These are phyloP conservation scores for Spea bombifrons DNA, from an alignment of 2,113 vertebrate genomes.

Conservation along the genomic window DNA sequence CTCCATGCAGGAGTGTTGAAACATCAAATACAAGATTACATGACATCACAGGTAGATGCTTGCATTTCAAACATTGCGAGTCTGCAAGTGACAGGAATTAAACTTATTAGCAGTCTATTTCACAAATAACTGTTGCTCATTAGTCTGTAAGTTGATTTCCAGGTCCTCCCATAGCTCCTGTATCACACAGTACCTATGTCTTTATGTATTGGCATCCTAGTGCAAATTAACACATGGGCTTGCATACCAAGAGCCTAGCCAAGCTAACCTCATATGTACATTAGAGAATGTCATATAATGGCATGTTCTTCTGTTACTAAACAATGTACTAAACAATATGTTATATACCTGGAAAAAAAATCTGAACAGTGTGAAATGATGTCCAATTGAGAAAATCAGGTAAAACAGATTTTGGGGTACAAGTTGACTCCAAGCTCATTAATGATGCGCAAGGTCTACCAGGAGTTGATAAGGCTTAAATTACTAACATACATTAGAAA, in stretches of 20 bases:
- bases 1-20: neutral
- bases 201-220: conserved; percentile 43
- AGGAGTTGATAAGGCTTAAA: too few relatives aligned
- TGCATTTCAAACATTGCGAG: conserved; percentile 44
- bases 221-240: conserved; percentile 45
- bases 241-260: neutral
- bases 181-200: conserved; percentile 12
- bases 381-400: too few relatives aligned
- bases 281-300: too few relatives aligned
- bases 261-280: too few relatives aligned
- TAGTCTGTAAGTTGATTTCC: conserved; percentile 36
- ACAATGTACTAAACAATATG: too few relatives aligned
- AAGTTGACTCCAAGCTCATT: too few relatives aligned
- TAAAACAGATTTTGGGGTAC: too few relatives aligned
- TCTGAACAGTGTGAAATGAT: too few relatives aligned
- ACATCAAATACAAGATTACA: conserved; percentile 44
- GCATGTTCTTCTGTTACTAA: too few relatives aligned
- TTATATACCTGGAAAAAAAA: too few relatives aligned
- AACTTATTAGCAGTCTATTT: conserved; percentile 45
- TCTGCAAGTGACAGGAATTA: conserved; percentile 33
- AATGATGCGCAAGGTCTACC: too few relatives aligned
- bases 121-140: conserved; percentile 44
- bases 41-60: conserved; percentile 32
- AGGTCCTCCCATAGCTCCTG: conserved; percentile 23
- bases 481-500: too few relatives aligned